Percentiles rank a stretch among this genome's conserved stretches.
These are phyloP conservation scores for Porites cylindrica DNA, from an alignment of 92 coral and sea anemone species.

Conservation along the genomic window DNA sequence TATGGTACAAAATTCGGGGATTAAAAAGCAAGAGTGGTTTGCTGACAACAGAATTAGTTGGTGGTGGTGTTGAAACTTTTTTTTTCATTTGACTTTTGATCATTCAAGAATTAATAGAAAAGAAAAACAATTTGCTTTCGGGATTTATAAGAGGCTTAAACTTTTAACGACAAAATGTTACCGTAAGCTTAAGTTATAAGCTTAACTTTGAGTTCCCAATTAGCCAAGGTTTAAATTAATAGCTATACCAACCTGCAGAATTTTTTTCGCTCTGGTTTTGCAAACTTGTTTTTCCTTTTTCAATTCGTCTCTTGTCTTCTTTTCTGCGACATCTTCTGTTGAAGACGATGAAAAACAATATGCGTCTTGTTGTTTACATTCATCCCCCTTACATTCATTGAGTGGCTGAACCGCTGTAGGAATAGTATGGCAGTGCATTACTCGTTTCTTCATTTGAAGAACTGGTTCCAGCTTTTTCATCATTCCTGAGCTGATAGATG, in stretches of 20 bases:
- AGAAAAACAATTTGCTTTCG: too few relatives aligned
- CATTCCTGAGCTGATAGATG: conserved; percentile 31
- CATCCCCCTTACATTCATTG: not conserved
- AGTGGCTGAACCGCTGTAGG: not conserved
- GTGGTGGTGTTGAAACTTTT: too few relatives aligned
- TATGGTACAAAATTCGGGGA: too few relatives aligned
- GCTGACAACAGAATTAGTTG: too few relatives aligned
- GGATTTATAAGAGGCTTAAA: too few relatives aligned
- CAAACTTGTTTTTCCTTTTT: not conserved
- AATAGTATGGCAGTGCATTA: not conserved
- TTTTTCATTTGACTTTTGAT: too few relatives aligned
- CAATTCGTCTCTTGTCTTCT: conserved; percentile 2
- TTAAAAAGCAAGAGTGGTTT: too few relatives aligned
- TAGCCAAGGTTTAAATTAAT: not conserved
- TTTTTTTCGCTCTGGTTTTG: conserved; percentile 19
- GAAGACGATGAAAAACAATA: conserved; percentile 36
- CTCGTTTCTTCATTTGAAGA: conserved; percentile 11
- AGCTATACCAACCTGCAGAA: conserved; percentile 1
- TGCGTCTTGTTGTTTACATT: not conserved
- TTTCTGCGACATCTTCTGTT: not conserved
- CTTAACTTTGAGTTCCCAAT: too few relatives aligned
- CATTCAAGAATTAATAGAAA: too few relatives aligned
- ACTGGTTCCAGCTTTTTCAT: conserved; percentile 42
- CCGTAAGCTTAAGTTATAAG: too few relatives aligned
- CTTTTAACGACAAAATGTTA: too few relatives aligned